A percentile compares a stretch with the other conserved stretches of the same genome.
Conservation (phyloP, 2,113 vertebrate species). For the Antigone vipio region DNA sequence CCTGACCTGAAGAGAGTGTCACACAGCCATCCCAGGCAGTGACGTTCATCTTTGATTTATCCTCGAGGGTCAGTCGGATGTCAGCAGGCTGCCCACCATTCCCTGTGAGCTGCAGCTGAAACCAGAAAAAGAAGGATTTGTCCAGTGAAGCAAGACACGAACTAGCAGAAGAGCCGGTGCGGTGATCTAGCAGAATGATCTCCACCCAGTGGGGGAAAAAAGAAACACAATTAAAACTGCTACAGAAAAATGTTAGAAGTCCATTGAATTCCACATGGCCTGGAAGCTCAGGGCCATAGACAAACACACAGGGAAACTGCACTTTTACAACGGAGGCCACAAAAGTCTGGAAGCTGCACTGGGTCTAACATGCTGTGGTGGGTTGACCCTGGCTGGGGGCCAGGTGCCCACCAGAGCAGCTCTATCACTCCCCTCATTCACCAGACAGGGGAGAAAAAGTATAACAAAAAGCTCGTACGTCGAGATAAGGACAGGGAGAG, state of each 20-base stretch:
- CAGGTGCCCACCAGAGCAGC: too few species aligned
- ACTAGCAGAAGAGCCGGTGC: neutral
- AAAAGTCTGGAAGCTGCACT: neutral
- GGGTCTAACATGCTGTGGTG: neutral
- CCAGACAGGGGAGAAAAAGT: too few species aligned
- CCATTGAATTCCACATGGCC: accelerated
- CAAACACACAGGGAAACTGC: neutral
- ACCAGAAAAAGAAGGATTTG: neutral
- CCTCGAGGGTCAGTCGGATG: slow-evolving; percentile 70
- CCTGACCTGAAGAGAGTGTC: slow-evolving; percentile 76
- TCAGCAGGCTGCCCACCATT: slow-evolving; percentile 69
- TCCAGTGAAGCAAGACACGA: neutral
- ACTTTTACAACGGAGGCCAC: neutral
- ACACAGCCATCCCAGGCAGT: slow-evolving; percentile 75
- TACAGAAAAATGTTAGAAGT: neutral
- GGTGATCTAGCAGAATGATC: neutral
- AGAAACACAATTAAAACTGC: neutral
- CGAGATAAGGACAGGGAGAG: too few species aligned
- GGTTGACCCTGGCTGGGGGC: too few species aligned
- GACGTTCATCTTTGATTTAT: slow-evolving; percentile 60
- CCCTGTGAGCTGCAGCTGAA: slow-evolving; percentile 76
- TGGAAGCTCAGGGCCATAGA: neutral
- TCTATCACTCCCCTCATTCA: too few species aligned
- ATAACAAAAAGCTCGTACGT: too few species aligned
- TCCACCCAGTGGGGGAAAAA: neutral